These are phyloP conservation scores for Rhaphigaster nebulosa DNA, from an alignment of 2,888 invertebrate genomes.

Conservation along the genomic window DNA sequence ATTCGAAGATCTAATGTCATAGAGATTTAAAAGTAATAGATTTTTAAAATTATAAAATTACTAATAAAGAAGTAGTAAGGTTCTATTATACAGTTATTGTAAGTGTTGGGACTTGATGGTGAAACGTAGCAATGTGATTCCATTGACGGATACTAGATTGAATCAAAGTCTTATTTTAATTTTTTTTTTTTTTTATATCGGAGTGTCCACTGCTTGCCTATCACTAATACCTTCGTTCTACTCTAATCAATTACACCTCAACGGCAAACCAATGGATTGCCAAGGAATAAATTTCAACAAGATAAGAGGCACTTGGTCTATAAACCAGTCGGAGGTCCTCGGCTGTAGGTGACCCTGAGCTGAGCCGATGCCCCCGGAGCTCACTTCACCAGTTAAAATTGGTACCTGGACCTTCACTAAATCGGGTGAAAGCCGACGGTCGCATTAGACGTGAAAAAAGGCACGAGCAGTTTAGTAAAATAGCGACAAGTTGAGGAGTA, in stretches of 20 bases:
- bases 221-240: neutral
- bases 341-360: neutral
- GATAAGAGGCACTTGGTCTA: neutral
- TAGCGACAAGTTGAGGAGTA: no score
- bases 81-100: no score
- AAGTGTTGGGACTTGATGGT: no score
- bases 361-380: conserved; percentile 9
- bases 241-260: neutral
- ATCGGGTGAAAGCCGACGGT: neutral
- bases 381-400: neutral
- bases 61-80: no score
- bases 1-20: no score
- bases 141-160: no score
- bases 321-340: neutral
- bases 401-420: neutral
- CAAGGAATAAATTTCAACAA: neutral
- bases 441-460: neutral
- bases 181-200: no score
- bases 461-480: no score
- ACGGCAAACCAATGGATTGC: neutral
- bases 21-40: no score
- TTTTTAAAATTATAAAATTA: no score
- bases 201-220: neutral
- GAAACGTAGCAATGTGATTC: no score
- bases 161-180: no score